A percentile compares a stretch with the other conserved stretches of the same genome.
phyloP scores from a whole-genome alignment of 2,113 vertebrate species.

The Rhinolophus ferrumequinum region DNA sequence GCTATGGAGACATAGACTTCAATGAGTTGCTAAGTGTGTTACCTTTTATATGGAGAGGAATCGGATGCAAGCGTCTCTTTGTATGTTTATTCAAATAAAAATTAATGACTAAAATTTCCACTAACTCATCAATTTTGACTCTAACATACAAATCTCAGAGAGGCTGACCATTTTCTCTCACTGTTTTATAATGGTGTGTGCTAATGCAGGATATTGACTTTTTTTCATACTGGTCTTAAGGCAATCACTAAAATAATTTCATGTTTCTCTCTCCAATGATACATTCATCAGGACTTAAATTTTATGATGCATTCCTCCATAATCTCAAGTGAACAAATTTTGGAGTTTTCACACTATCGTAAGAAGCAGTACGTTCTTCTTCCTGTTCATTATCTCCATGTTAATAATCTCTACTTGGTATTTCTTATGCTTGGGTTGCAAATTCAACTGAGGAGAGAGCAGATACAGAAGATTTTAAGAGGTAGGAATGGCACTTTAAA shows the following conservation, averaged over 20 bases:
- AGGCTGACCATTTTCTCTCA: background rate
- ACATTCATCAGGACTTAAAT: background rate
- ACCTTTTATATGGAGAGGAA: background rate
- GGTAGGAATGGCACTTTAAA: background rate
- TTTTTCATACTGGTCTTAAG: background rate
- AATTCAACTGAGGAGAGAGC: background rate
- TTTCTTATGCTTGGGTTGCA: background rate
- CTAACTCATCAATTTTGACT: background rate
- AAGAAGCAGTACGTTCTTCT: background rate
- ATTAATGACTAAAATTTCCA: background rate
- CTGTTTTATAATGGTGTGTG: background rate
- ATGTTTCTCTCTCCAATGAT: background rate
- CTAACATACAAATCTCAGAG: background rate
- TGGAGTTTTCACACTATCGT: background rate
- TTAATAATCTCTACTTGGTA: background rate
- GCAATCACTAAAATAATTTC: background rate
- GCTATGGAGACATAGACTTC: background rate
- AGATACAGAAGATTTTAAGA: background rate
- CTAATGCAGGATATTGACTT: background rate
- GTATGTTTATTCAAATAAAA: background rate
- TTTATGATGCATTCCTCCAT: background rate
- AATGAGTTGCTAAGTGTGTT: background rate
- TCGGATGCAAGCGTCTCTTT: background rate
- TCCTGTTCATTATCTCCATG: background rate
- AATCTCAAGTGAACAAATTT: background rate